phyloP scores from a whole-genome alignment of 2,888 invertebrate genomes.

The Cantharis flavilabris region DNA sequence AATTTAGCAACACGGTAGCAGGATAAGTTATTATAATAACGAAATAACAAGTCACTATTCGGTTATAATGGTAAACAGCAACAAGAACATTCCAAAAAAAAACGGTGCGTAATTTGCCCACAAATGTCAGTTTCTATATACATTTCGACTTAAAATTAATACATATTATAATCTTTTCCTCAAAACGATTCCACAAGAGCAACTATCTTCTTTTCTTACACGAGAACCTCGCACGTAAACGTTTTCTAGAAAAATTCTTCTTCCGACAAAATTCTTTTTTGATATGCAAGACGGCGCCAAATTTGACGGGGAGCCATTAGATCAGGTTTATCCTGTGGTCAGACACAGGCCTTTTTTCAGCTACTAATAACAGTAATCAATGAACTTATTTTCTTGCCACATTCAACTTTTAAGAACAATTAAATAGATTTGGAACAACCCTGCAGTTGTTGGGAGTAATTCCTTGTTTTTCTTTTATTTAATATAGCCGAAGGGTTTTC shows the following conservation, averaged over 20 bases:
- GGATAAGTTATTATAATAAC: neutral
- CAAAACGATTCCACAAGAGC: neutral
- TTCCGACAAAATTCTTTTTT: neutral
- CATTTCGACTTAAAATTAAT: neutral
- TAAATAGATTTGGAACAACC: slow-evolving; percentile 22
- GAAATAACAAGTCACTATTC: neutral
- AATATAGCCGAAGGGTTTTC: slow-evolving; percentile 16
- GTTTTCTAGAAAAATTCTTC: neutral
- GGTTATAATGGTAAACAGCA: neutral
- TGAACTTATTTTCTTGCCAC: slow-evolving; percentile 11
- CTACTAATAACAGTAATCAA: slow-evolving; percentile 27
- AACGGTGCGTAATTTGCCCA: neutral
- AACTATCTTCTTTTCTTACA: neutral
- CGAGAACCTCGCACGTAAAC: neutral
- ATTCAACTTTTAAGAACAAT: slow-evolving; percentile 23
- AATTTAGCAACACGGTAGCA: neutral
- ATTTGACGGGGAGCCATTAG: neutral
- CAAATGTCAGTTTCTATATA: neutral
- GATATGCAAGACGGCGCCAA: slow-evolving; percentile 12
- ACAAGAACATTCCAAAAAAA: neutral
- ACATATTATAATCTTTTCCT: neutral
- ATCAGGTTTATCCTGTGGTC: slow-evolving; percentile 8
- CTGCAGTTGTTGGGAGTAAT: slow-evolving; percentile 23
- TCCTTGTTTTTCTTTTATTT: slow-evolving; percentile 20
- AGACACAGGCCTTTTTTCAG: slow-evolving; percentile 7